phyloP scores from a whole-genome alignment of 2,113 vertebrate species.

The Prunella fulvescens region DNA sequence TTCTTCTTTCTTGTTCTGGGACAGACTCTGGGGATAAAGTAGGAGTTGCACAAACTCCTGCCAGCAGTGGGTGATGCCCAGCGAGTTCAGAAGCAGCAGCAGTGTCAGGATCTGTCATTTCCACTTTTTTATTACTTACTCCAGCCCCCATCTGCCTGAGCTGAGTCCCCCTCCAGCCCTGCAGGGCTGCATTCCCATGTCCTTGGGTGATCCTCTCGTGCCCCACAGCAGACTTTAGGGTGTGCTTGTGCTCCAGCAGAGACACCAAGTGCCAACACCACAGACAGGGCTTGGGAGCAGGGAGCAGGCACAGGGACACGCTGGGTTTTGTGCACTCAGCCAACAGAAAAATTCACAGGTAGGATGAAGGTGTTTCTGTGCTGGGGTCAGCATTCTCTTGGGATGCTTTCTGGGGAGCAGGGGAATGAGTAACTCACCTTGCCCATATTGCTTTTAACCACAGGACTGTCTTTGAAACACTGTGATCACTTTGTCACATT shows the following conservation, averaged over 20 bases:
- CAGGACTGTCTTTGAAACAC: neutral
- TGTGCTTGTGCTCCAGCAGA: neutral
- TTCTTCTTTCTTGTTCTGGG: neutral
- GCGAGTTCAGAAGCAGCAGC: neutral
- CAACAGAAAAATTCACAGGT: accelerated
- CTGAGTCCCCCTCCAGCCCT: neutral
- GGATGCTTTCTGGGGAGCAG: neutral
- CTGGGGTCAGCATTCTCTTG: neutral
- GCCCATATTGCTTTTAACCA: neutral
- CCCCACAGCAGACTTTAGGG: neutral
- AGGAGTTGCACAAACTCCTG: neutral
- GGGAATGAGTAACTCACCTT: neutral
- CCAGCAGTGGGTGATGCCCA: neutral
- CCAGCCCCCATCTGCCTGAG: neutral
- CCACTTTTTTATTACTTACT: neutral
- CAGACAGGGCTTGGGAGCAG: neutral
- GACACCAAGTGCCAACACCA: accelerated
- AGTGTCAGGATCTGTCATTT: neutral
- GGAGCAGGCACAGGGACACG: neutral
- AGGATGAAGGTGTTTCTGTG: neutral
- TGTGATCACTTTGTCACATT: neutral
- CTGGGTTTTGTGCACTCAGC: neutral
- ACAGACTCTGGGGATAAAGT: neutral
- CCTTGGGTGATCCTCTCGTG: neutral
- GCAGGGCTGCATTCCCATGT: neutral